Base-by-base conservation (phyloP, 2,113 vertebrate genomes). In the Chlorodrepanis virens region DNA sequence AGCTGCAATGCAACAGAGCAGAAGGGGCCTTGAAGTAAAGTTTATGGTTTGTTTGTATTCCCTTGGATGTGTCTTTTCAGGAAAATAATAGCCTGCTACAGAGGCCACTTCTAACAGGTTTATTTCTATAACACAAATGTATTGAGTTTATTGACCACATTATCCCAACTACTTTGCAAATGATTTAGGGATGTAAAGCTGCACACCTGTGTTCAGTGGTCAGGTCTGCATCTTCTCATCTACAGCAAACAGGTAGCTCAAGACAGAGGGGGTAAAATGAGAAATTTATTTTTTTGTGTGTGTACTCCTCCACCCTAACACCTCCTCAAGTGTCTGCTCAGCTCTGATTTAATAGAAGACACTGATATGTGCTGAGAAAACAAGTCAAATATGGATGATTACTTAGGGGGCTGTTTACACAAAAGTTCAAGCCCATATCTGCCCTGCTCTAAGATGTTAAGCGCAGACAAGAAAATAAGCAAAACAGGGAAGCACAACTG, bases 1-100 rank as follows among this genome's bases (percentile, higher is more conserved):
- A 82, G 42, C 10, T 72, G n/a, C 19, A 82, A 28, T 0, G 0
- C 0, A 0, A n/a, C 21, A 14, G 5, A 61, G 31, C 10, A 68
- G 29, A n/a, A 63, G 8, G 33, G 7, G 5, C 9, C 49, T 87
- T 90, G 39, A 63, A 54, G 17, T 3, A 67, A 67, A 70, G 17
- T 67, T 75, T 75, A 40, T 63, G 21, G 24, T 42, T 89, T 77
- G 40, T 69, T 83, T 85, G 25, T 65, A 42, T 61, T 91, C 7
- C 16, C 7, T 83, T 72, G 68, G 22, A 68, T n/a, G 20, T 52
- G 22, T 25, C n/a, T 71, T 82, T 87, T 83, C 40, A 82, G 59
- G 17, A 68, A 90, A 93, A 44, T 72, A 77, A 45, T 42, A 90
- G 31, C 29, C 45, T 72, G 23, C 14, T 75, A 31, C 31, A 14